Base-by-base conservation (phyloP, 64 coral and sea anemone species). In the Acropora yongei region DNA sequence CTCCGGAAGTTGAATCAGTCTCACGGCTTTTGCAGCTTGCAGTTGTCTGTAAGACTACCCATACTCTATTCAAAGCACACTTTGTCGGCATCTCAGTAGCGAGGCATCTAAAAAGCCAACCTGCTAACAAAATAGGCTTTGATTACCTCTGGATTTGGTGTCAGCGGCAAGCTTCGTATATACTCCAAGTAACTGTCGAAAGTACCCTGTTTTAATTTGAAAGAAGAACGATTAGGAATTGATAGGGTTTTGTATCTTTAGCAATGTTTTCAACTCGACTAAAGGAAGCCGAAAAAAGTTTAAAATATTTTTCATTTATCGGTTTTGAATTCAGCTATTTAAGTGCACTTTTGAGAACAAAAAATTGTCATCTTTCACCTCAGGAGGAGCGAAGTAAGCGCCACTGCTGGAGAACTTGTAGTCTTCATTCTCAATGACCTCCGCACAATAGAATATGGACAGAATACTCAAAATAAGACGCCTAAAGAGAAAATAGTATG, bases 111-210 rank as follows among this genome's bases (percentile, higher is more conserved):
- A 63, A 12, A 63, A 44, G 48, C 2, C 5, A 47, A 30, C 30
- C 30, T 30, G 30, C 30, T 30, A 30, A 30, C 39, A 42, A 73
- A 30, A 30, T 30, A 30, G 30, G 30, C 30, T 30, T 6, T 18
- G 51, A 12, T 82, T 88, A 98, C 96, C 94, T 98, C 94, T 1
- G 97, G 97, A 13, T 98, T 87, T 68, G 96, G 88, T 18, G 86
- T 98, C 5, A 93, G 94, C 14, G 94, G 91, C 2, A 96, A 67
- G 20, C 88, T 79, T 39, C 91, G 82, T 74, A 98, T 93, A 60
- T 98, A 98, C 46, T 98, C 97, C 41, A 98, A 44, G 72, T 98
- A 98, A 78, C 93, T 93, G 17, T 96, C 97, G 47, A 96, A 98
- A 40, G 97, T 76, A n/a, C 97, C 97, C 94, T 98, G 84, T 9